Evolutionary conservation across 2,888 invertebrate species (phyloP).

Genomic region (Athalia rosae): DNA sequence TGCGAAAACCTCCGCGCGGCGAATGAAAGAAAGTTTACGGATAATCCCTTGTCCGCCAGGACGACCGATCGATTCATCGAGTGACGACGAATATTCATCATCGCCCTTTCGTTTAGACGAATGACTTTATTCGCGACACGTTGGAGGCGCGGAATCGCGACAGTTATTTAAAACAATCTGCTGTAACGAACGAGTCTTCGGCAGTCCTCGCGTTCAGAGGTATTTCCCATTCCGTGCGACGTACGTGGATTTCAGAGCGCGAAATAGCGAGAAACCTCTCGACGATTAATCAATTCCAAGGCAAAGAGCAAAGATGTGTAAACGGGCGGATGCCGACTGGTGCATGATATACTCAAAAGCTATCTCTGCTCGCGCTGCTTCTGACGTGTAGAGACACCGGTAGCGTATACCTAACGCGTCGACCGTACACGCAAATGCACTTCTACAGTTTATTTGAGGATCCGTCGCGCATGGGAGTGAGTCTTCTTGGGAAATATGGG

Average conservation of each 20-base stretch:
- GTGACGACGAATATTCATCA: not conserved
- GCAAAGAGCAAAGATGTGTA: slow-evolving; percentile 27
- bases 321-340: not conserved
- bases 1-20: no score
- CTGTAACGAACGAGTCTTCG: slow-evolving; percentile 23
- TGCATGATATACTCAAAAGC: not conserved
- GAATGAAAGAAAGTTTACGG: no score
- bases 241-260: slow-evolving; percentile 17
- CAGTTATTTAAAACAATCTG: slow-evolving; percentile 21
- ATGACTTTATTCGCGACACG: not conserved
- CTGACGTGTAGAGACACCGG: slow-evolving; percentile 6
- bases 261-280: slow-evolving; percentile 6
- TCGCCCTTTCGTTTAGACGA: slow-evolving; percentile 5
- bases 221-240: slow-evolving; percentile 1
- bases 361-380: no score
- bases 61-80: no score
- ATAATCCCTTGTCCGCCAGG: no score
- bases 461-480: not conserved
- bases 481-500: not conserved
- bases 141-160: not conserved
- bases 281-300: slow-evolving; percentile 34
- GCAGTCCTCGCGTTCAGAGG: slow-evolving; percentile 10
- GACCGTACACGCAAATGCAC: not conserved
- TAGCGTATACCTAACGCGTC: not conserved
- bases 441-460: no score